Evolutionary conservation across 2,888 invertebrate genomes (phyloP).

Genomic region (Lochmaea capreae): DNA sequence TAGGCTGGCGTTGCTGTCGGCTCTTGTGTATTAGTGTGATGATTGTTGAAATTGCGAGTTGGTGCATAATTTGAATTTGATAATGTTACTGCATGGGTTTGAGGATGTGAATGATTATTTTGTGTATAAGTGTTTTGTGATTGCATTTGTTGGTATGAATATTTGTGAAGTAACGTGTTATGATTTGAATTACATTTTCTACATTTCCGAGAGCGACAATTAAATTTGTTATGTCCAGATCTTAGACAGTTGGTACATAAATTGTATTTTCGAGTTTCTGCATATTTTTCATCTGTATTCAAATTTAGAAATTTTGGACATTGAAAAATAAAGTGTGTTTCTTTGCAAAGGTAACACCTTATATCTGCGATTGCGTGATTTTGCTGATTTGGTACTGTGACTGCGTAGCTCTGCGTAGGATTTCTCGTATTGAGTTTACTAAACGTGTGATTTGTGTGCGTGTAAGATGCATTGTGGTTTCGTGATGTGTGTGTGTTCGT

Average conservation of each 20-base stretch:
- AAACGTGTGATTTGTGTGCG: background rate
- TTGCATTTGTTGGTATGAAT: background rate
- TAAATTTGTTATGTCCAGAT: slow-evolving; percentile 16
- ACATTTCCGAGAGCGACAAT: slow-evolving; percentile 19
- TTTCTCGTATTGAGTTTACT: background rate
- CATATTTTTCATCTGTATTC: background rate
- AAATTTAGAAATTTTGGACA: slow-evolving; percentile 15
- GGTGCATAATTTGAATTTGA: background rate
- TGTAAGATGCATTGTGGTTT: background rate
- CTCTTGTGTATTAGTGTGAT: too few relatives aligned
- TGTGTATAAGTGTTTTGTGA: background rate
- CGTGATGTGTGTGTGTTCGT: background rate
- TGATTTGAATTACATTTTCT: slow-evolving; percentile 29
- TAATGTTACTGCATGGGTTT: too few relatives aligned
- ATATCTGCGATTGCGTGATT: slow-evolving; percentile 2
- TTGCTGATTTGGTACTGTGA: background rate
- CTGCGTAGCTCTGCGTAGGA: background rate
- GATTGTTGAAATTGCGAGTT: too few relatives aligned
- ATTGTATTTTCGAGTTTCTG: background rate
- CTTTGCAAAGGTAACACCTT: background rate
- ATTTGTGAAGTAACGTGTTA: slow-evolving; percentile 26
- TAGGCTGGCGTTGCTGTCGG: too few relatives aligned
- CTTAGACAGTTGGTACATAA: slow-evolving; percentile 22
- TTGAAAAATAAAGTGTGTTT: slow-evolving; percentile 13
- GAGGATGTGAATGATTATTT: too few relatives aligned